A percentile compares a stretch with the other conserved stretches of the same genome.
Conservation (phyloP, 2,113 vertebrate genomes). For the Pygoscelis adeliae region DNA sequence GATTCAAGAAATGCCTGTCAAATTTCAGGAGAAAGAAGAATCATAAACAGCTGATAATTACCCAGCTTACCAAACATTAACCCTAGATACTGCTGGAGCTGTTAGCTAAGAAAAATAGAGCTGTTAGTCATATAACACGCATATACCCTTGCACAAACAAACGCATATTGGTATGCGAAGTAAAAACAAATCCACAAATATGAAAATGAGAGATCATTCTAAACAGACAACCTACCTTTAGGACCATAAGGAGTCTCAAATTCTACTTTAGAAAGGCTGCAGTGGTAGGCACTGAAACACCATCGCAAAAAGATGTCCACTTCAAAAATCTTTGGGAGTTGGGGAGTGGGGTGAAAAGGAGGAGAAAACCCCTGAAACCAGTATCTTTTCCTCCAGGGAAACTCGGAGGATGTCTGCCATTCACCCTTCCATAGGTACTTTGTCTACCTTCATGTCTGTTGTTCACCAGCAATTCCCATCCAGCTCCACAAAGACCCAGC, state of each 20-base stretch:
- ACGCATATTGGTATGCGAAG: neutral
- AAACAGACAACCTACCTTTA: neutral
- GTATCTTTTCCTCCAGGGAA: neutral
- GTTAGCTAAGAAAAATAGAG: neutral
- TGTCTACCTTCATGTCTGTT: conserved; percentile 27
- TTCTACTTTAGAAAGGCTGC: neutral
- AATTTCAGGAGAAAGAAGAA: neutral
- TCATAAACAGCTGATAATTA: neutral
- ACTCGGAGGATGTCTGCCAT: neutral
- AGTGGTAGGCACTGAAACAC: neutral
- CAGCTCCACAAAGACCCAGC: conserved; percentile 80
- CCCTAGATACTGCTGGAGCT: neutral
- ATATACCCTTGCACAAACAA: neutral
- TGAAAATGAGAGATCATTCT: neutral
- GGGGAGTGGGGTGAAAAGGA: neutral
- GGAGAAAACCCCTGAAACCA: neutral
- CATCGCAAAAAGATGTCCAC: neutral
- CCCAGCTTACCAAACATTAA: neutral
- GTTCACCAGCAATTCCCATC: conserved; percentile 1
- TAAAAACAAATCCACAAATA: neutral
- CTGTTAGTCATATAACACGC: neutral
- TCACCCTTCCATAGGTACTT: neutral
- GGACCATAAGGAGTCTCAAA: neutral
- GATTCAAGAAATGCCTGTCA: neutral
- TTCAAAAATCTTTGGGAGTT: neutral